Evolutionary conservation across 2,113 vertebrate genomes (phyloP).

Genomic region (Oryzias javanicus): DNA sequence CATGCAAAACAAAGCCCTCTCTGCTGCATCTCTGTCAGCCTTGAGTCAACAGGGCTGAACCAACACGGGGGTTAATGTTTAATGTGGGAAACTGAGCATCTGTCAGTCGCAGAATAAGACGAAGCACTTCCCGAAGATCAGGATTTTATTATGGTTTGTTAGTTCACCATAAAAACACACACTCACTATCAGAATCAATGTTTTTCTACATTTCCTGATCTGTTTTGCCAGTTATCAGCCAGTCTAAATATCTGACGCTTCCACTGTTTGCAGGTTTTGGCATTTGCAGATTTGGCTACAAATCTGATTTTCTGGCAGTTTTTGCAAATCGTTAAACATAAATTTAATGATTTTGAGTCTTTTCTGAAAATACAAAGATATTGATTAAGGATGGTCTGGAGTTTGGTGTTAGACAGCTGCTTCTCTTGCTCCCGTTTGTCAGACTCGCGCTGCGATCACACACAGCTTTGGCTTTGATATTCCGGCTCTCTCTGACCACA

Average conservation of each 20-base stretch:
- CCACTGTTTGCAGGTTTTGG: too few species aligned
- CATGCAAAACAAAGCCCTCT: not conserved
- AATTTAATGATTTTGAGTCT: too few species aligned
- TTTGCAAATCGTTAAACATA: too few species aligned
- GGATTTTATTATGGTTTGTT: not conserved
- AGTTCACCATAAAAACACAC: not conserved
- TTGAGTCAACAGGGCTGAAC: not conserved
- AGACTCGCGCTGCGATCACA: conserved; percentile 22
- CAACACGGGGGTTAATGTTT: conserved; percentile 25
- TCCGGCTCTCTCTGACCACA: conserved; percentile 52
- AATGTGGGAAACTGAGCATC: conserved; percentile 1
- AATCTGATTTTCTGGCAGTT: too few species aligned
- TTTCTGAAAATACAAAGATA: too few species aligned
- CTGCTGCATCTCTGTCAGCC: conserved; percentile 15
- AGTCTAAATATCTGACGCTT: too few species aligned
- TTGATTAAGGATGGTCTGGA: too few species aligned
- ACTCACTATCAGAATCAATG: too few species aligned
- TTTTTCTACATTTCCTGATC: too few species aligned
- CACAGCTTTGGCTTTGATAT: conserved; percentile 21
- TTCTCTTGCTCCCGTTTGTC: conserved; percentile 5
- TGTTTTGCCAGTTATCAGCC: too few species aligned
- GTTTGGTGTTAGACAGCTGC: not conserved
- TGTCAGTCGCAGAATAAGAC: not conserved
- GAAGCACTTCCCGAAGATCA: not conserved
- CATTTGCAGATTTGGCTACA: too few species aligned